Evolutionary conservation across 2,888 invertebrate species (phyloP), one percentile per base, ranked within the genome.

Genomic region (Scaptomyza cyrtandrae): DNA sequence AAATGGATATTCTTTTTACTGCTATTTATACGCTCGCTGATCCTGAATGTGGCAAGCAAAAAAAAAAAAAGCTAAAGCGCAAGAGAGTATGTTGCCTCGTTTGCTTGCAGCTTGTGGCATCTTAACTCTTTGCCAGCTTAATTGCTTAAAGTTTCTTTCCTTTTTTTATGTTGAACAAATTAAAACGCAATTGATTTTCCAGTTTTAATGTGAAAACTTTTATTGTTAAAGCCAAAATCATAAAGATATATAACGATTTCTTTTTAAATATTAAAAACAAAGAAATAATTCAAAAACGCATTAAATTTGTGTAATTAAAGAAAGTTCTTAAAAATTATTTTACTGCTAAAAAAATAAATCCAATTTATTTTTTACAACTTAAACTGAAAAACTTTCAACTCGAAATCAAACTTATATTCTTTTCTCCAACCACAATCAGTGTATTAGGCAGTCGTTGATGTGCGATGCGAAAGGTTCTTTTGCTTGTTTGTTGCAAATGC

Each of bases 1-100:
- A 82, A 79, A 78, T 86, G 84, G 88, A 86, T 81, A 80, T 83
- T 88, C 79, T 83, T 89, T 41, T 84, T 87, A 80, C 87, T 86
- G 82, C 86, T 80, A 78, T 86, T 88, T 84, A 52, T 39, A 39
- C 52, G 37, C 52, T 52, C 52, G 37, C 52, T 52, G 52, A 39
- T 39, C 37, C 39, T 14, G 39, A 27, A 24, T 13, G 44, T 7
- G 24, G 24, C 37, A 1, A 37, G n/a, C 9, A 43, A 43, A 43
- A 1, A 19, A 10, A n/a, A 41, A 41, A 3, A 9, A 3, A 41
- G 9, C 6, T 41, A 14, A 2, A 41, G 39, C 6, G n/a, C 10
- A 7, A 41, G 41, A 16, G 16, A 41, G 41, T 41, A 41, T 41
- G 16, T 41, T 41, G 39, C 39, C 39, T 14, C 39, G 14, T 39